Base-by-base conservation (phyloP, 2,113 vertebrate genomes). In the Ophthalmolycus amberensis region DNA sequence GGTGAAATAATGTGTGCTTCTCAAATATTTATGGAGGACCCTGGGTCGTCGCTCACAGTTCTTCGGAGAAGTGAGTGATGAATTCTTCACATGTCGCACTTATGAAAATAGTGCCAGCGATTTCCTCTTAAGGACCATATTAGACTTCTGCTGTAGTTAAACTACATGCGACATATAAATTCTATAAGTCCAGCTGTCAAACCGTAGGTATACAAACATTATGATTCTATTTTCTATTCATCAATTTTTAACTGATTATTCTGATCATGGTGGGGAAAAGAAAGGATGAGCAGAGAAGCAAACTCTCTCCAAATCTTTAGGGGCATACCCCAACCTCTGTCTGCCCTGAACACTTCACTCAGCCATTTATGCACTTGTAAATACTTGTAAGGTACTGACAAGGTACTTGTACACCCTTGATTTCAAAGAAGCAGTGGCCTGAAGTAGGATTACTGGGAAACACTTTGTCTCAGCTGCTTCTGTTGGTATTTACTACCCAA, bases 21-120 rank as follows among this genome's bases (percentile, higher is more conserved):
- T 93, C 78, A 91, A 93, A 94, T 94, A 93, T 94, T 91, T 89
- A 94, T 92, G 75, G 80, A 89, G 76, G 75, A 71, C 42, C 64
- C 42, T 0, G 40, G 77, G 65, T 82, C 27, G 12, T 68, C 11
- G 10, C 73, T 80, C 29, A 80, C 63, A 54, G 52, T 27, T 69
- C 52, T 44, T 60, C 59, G 60, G 71, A 63, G 67, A 58, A 34
- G n/a, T 34, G 62, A 52, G 46, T 5, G 34, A 34, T 34, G 34
- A 34, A 34, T 34, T 34, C 34, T 34, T 34, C 34, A 34, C 38
- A 77, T 66, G 75, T 63, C 10, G 25, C 38, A 34, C 38, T 80
- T 82, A 27, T 60, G 67, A 71, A 87, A 60, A 77, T 25, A 25
- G 10, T n/a, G 38, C 0, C n/a, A n/a, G n/a, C n/a, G 62, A 67